Evolutionary conservation across 2,113 vertebrate species (phyloP).

Genomic region (Calidris pygmaea): DNA sequence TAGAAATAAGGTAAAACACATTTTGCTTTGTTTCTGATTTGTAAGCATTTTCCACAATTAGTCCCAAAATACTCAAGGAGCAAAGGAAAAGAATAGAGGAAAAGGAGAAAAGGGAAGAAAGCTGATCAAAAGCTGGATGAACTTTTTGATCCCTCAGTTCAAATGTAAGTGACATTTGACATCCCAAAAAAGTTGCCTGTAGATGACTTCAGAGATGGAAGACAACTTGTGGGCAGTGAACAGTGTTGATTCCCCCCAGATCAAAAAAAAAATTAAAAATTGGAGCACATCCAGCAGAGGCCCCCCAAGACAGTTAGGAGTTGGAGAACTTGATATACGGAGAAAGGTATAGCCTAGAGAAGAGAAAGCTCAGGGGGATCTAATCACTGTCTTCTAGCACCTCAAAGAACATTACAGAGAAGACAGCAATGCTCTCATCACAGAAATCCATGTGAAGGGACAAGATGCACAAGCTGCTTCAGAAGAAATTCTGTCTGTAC

Average conservation of each 20-base stretch:
- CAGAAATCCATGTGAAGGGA: neutral
- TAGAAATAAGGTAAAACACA: neutral
- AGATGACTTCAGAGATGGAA: neutral
- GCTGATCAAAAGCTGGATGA: neutral
- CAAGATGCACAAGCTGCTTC: neutral
- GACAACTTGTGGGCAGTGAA: neutral
- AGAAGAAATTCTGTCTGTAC: neutral
- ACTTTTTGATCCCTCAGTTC: neutral
- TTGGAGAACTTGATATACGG: neutral
- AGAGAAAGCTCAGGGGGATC: neutral
- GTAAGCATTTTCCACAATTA: neutral
- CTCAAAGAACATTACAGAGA: neutral
- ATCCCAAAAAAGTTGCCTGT: neutral
- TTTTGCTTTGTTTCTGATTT: neutral
- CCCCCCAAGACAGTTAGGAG: neutral
- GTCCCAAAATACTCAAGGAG: neutral
- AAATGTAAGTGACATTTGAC: neutral
- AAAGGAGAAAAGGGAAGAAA: neutral
- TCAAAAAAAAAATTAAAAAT: neutral
- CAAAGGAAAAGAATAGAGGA: neutral
- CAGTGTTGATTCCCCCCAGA: neutral
- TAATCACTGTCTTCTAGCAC: neutral
- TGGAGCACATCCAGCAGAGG: neutral
- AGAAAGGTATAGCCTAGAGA: neutral
- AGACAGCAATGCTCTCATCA: neutral